Evolutionary conservation across 2,888 invertebrate genomes (phyloP), one percentile per base, ranked within the genome.

Genomic region (Pycnomerus fuliginosus): DNA sequence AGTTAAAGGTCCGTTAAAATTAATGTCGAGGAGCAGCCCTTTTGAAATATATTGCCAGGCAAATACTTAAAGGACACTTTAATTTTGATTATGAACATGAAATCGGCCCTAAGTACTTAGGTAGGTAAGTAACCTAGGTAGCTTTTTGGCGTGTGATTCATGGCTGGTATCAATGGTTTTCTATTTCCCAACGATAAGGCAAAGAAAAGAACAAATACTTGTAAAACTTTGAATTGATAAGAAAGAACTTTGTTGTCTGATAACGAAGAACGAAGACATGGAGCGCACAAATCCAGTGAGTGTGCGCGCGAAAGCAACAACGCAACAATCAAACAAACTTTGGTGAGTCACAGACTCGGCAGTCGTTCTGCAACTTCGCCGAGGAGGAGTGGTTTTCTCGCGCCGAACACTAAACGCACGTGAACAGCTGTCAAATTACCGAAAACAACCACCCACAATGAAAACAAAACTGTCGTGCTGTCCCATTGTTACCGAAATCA

Each of bases 251-350:
- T 50, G 53, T 55, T 51, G 40, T 49, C 51, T 57, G 59, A 57
- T 59, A 60, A 60, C 20, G 23, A 12, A 23, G 30, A 36, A 41
- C 32, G 41, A 41, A 32, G 36, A 22, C 32, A 15, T 32, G 36
- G 36, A 39, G 40, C 41, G 41, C 35, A 36, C 34, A 30, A 17
- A 29, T 16, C 23, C 7, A 34, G 25, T 30, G 50, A 40, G 43
- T 54, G 56, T 59, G 58, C 56, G 48, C 42, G 53, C 54, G 52
- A 32, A 42, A 63, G 35, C 58, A 58, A 68, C 61, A 63, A 56
- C 54, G 35, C 58, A 58, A 68, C 61, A 63, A 56, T 55, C 61
- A 49, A n/a, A 50, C 42, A 47, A 46, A 47, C 47, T 47, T 33
- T 27, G 34, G 57, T 58, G 61, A 59, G 40, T 60, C 59, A 56